Conservation (phyloP, 1,140 invertebrate genomes). For the Proales similis region DNA sequence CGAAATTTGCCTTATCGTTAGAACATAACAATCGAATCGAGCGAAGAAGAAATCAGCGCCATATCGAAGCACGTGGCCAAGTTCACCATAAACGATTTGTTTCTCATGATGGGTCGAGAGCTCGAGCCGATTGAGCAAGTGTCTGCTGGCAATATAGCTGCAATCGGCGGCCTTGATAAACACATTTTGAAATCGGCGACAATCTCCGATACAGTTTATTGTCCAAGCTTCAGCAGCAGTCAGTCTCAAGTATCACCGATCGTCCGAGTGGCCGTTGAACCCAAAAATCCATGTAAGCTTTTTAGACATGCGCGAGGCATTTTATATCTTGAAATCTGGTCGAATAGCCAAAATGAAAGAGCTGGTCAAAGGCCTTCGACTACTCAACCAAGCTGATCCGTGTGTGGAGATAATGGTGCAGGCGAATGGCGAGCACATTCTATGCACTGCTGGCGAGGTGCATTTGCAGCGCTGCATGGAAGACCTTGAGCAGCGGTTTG, state of each 20-base stretch:
- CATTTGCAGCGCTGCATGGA: slow-evolving; percentile 88
- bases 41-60: slow-evolving; percentile 40
- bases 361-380: slow-evolving; percentile 68
- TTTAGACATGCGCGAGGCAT: slow-evolving; percentile 40
- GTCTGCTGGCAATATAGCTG: slow-evolving; percentile 79
- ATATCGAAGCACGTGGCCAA: slow-evolving; percentile 59
- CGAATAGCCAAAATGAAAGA: slow-evolving; percentile 67
- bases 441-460: slow-evolving; percentile 93
- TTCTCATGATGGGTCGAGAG: slow-evolving; percentile 86
- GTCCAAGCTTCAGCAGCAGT: slow-evolving; percentile 79
- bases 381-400: slow-evolving; percentile 82
- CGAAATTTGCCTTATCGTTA: slow-evolving; percentile 60
- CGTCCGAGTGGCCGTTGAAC: slow-evolving; percentile 85
- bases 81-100: slow-evolving; percentile 66
- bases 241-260: slow-evolving; percentile 75
- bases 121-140: slow-evolving; percentile 70
- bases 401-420: slow-evolving; percentile 81
- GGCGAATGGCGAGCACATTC: slow-evolving; percentile 87
- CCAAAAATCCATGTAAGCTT: slow-evolving; percentile 69
- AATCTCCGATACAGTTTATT: slow-evolving; percentile 70
- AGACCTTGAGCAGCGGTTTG: slow-evolving; percentile 71
- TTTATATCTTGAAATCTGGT: slow-evolving; percentile 19
- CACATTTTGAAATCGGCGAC: slow-evolving; percentile 82
- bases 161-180: slow-evolving; percentile 77
- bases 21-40: slow-evolving; percentile 13